Conservation (phyloP, 2,797 vertebrate genomes). For the Mormyrops boulengeri region DNA sequence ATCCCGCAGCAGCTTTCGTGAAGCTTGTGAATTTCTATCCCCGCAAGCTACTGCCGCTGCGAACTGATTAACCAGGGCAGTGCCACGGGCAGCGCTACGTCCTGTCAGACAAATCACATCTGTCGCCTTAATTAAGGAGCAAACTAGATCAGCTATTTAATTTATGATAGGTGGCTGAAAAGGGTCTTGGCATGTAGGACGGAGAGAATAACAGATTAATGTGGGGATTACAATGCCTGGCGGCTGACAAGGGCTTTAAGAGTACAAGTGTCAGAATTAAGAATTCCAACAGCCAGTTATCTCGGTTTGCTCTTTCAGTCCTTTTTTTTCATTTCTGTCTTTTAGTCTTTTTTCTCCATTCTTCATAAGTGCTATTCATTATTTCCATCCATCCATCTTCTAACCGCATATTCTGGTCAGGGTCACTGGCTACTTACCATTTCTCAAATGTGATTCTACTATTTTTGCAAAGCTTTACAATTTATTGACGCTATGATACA, state of each 20-base stretch:
- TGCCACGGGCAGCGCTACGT: constrained; percentile 34
- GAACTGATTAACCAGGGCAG: constrained; percentile 58
- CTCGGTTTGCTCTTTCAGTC: background rate
- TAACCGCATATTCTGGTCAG: background rate
- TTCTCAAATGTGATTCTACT: background rate
- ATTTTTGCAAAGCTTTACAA: background rate
- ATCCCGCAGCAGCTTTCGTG: constrained; percentile 45
- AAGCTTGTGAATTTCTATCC: constrained; percentile 42
- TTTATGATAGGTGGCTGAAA: constrained; percentile 12
- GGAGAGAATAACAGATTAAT: background rate
- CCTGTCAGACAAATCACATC: constrained; percentile 46
- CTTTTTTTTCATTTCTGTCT: background rate
- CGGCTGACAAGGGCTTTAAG: background rate
- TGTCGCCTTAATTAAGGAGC: constrained; percentile 55
- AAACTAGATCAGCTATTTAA: constrained; percentile 32
- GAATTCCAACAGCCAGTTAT: background rate
- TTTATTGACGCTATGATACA: background rate
- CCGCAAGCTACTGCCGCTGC: constrained; percentile 55
- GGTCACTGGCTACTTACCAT: background rate
- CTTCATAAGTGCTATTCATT: background rate
- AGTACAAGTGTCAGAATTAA: background rate
- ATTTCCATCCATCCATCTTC: background rate
- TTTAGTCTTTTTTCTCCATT: background rate
- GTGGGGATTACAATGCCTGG: background rate
- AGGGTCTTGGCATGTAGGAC: background rate